Base-by-base conservation (phyloP, 2,113 vertebrate species). In the Perca fluviatilis region DNA sequence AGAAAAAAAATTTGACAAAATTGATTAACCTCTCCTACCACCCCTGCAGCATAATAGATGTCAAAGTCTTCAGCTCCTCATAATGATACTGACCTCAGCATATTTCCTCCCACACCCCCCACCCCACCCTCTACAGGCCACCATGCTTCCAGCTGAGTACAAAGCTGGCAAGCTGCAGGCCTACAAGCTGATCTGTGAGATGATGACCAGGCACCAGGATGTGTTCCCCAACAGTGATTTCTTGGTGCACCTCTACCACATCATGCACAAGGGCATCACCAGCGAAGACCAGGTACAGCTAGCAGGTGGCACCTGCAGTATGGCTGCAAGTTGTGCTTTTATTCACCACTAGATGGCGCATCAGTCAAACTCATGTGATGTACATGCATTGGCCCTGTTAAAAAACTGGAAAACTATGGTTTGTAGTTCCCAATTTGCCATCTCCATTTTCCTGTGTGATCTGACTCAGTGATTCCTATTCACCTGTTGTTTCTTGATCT, bases 171-270 rank as follows among this genome's bases (percentile, higher is more conserved):
- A 99, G 64, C 96, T 99, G 19, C 97, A 98, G 83, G 98, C 98
- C 0, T 99, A 98, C 93, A 96, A 95, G 85, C 93, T 99, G 65
- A 98, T 99, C 91, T 99, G 98, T 23, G 95, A 98, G 88, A 99
- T 99, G 97, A 99, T 99, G 98, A 98, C 97, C 66, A 96, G 98
- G 76, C 97, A 98, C 56, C 99, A 99, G 90, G 99, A 99, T 61
- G 95, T 99, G 49, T 95, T 98, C 78, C 98, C 98, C 75, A 99
- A 97, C 94, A 96, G 95, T 0, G 99, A 99, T 92, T 99, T 98
- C 90, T 91, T 99, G 82, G 95, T 99, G 56, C 98, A 99, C 89
- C 98, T 99, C 83, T 99, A 98, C 93, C 95, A 97, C 18, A 95
- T 98, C 80, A 97, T 99, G 96, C 98, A 96, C 91, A 95, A 97